A percentile compares a stretch with the other conserved stretches of the same genome.
phyloP scores from a whole-genome alignment of 92 coral and sea anemone genomes.

The Galaxea fascicularis region DNA sequence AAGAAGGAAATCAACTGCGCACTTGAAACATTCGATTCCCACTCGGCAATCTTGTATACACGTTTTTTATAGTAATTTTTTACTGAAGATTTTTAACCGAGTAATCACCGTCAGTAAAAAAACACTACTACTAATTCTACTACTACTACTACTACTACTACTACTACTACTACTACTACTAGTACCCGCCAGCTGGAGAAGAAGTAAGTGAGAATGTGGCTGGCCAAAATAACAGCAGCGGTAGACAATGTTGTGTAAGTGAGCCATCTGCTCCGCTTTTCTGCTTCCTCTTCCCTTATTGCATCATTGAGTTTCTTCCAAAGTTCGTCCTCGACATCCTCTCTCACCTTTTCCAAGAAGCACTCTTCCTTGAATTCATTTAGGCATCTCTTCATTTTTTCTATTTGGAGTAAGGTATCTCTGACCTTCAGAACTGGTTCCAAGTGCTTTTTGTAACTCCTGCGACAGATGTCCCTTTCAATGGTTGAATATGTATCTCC shows the following conservation, averaged over 20 bases:
- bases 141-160: too few relatives aligned
- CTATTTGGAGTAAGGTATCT: neutral
- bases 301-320: neutral
- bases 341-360: neutral
- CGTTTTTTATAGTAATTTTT: too few relatives aligned
- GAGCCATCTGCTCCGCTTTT: neutral
- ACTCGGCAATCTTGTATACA: too few relatives aligned
- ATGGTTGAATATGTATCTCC: neutral
- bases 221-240: neutral
- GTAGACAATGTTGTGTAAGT: neutral
- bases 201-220: neutral
- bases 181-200: too few relatives aligned
- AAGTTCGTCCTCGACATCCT: neutral
- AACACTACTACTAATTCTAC: too few relatives aligned
- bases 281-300: neutral
- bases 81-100: too few relatives aligned
- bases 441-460: neutral
- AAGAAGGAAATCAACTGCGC: too few relatives aligned
- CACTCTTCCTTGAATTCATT: neutral
- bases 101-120: too few relatives aligned
- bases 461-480: slow-evolving; percentile 19
- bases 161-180: too few relatives aligned
- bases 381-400: neutral
- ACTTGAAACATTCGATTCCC: too few relatives aligned
- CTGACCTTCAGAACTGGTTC: neutral